Conservation (phyloP, 1,140 invertebrate genomes). For the Heliothis virescens region DNA sequence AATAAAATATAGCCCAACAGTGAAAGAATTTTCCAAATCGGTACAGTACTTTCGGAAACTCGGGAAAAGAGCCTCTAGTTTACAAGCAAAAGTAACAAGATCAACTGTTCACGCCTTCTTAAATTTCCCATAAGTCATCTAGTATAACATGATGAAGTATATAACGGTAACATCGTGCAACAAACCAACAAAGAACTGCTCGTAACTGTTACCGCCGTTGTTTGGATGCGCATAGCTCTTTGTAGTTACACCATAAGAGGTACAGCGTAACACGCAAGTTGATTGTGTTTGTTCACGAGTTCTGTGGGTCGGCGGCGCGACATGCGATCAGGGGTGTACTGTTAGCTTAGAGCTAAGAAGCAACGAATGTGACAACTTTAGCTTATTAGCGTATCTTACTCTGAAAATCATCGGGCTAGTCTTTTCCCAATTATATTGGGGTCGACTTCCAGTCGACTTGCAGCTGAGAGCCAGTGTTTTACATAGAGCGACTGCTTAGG, state of each 20-base stretch:
- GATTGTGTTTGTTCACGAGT: neutral
- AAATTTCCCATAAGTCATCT: neutral
- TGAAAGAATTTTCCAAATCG: too few species aligned
- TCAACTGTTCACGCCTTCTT: neutral
- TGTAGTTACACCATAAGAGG: neutral
- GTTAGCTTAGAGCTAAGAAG: too few species aligned
- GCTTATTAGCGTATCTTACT: too few species aligned
- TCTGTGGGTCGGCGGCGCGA: neutral
- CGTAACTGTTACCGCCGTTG: neutral
- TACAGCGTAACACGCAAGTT: conserved; percentile 9
- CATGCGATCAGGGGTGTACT: conserved; percentile 3
- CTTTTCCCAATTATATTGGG: too few species aligned
- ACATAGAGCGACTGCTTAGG: too few species aligned
- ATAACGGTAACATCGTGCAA: conserved; percentile 1
- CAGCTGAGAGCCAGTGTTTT: too few species aligned
- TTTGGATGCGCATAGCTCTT: neutral
- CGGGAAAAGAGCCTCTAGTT: neutral
- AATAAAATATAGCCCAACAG: too few species aligned
- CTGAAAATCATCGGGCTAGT: too few species aligned
- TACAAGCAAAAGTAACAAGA: neutral
- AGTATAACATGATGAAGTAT: neutral
- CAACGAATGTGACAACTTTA: too few species aligned
- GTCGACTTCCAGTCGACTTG: too few species aligned
- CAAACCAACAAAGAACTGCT: conserved; percentile 2
- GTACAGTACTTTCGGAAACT: too few species aligned